Evolutionary conservation across 2,888 invertebrate genomes (phyloP).

Genomic region (Allolobophora icterica): DNA sequence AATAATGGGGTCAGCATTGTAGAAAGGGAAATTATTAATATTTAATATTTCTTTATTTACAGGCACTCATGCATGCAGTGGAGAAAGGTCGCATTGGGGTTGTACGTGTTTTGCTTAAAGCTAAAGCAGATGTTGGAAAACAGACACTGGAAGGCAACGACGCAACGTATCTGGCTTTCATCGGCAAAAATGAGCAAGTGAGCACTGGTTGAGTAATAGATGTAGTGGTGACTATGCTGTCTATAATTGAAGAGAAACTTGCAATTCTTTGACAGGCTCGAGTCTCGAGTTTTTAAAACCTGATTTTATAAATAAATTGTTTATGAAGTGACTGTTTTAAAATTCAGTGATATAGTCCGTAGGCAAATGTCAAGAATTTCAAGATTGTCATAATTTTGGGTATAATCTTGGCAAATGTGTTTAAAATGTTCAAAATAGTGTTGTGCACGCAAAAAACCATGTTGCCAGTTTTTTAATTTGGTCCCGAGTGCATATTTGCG

Average conservation of each 20-base stretch:
- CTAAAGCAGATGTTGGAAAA: not conserved
- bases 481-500: no score
- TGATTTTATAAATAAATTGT: not conserved
- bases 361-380: no score
- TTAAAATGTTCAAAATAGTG: no score
- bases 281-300: not conserved
- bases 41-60: not conserved
- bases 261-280: not conserved
- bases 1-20: not conserved
- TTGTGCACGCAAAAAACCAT: no score
- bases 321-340: not conserved
- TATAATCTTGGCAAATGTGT: no score
- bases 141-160: not conserved
- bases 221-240: no score
- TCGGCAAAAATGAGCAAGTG: not conserved
- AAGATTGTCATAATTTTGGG: no score
- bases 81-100: not conserved
- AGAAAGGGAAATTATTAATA: not conserved
- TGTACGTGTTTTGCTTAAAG: not conserved
- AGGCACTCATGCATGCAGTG: slow-evolving; percentile 22
- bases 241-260: not conserved
- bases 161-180: not conserved
- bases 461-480: no score
- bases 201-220: no score
- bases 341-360: not conserved